Evolutionary conservation across 1,140 invertebrate genomes (phyloP).

Genomic region (Zaprionus gabonicus): DNA sequence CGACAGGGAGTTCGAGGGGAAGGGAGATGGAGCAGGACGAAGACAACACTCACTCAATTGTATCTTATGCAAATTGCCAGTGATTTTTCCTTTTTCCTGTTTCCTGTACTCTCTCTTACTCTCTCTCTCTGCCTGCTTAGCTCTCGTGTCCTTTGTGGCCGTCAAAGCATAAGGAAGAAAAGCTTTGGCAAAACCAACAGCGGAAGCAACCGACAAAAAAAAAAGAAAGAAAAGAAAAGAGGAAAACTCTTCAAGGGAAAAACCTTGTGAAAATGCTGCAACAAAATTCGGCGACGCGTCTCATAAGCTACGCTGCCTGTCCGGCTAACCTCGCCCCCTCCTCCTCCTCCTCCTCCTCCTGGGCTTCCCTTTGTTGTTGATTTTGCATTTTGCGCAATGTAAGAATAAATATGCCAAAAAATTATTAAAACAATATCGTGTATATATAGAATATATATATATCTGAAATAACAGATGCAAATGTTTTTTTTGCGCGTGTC

Average conservation of each 20-base stretch:
- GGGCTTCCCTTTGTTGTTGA: constrained; percentile 41
- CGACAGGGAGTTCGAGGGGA: not conserved
- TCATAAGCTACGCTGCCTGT: constrained; percentile 12
- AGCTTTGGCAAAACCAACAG: constrained; percentile 26
- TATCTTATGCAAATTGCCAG: constrained; percentile 83
- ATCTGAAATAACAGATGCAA: constrained; percentile 33
- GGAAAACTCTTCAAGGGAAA: not conserved
- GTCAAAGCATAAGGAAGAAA: constrained; percentile 46
- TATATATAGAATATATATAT: constrained; percentile 25
- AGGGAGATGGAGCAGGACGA: constrained; percentile 17
- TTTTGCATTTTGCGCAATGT: constrained; percentile 41
- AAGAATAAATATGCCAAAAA: constrained; percentile 29
- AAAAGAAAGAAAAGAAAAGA: not conserved
- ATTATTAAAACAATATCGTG: not conserved
- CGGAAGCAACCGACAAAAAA: constrained; percentile 10
- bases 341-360: not conserved
- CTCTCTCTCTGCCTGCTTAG: constrained; percentile 24
- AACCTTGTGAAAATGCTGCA: constrained; percentile 12
- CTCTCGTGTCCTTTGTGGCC: constrained; percentile 43
- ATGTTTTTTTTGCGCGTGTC: constrained; percentile 5
- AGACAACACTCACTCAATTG: constrained; percentile 80
- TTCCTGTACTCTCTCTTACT: constrained; percentile 35
- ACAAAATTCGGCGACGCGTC: constrained; percentile 23
- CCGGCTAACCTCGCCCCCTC: too few species aligned
- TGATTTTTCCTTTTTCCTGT: constrained; percentile 76